A percentile compares a stretch with the other conserved stretches of the same genome.
These are phyloP conservation scores for Lepidostoma basale DNA, from an alignment of 1,140 invertebrate species.

Conservation along the genomic window DNA sequence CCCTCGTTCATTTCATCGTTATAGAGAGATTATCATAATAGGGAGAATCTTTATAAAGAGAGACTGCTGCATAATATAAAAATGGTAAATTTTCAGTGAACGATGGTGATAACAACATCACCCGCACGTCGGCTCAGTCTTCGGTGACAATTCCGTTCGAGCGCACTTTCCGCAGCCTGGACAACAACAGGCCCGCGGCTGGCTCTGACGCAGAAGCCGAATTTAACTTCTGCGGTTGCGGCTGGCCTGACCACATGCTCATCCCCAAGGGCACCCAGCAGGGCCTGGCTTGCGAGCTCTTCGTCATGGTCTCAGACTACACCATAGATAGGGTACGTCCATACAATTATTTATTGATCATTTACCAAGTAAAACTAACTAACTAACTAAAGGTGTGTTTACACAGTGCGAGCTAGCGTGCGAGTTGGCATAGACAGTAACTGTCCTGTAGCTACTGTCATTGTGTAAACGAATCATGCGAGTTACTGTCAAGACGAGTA, in stretches of 20 bases:
- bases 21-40: too few species aligned
- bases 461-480: too few species aligned
- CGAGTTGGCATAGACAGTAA: too few species aligned
- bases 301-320: slow-evolving; percentile 82
- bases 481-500: too few species aligned
- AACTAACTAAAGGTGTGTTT: background rate
- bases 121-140: slow-evolving; percentile 67
- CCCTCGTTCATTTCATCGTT: too few species aligned
- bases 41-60: too few species aligned
- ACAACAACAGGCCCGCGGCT: slow-evolving; percentile 59
- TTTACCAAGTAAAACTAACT: background rate
- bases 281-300: slow-evolving; percentile 74
- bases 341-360: background rate
- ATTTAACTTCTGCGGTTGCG: slow-evolving; percentile 84
- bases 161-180: slow-evolving; percentile 69
- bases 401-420: too few species aligned
- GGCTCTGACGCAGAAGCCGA: slow-evolving; percentile 60
- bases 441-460: too few species aligned
- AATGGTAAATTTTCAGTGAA: slow-evolving; percentile 56
- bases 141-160: slow-evolving; percentile 77
- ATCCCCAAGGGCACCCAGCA: slow-evolving; percentile 73
- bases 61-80: too few species aligned
- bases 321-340: slow-evolving; percentile 69
- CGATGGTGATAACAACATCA: slow-evolving; percentile 68
- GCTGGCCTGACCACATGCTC: slow-evolving; percentile 87